These are phyloP conservation scores for Ennomos erosarius DNA, from an alignment of 2,888 invertebrate species.

Conservation along the genomic window DNA sequence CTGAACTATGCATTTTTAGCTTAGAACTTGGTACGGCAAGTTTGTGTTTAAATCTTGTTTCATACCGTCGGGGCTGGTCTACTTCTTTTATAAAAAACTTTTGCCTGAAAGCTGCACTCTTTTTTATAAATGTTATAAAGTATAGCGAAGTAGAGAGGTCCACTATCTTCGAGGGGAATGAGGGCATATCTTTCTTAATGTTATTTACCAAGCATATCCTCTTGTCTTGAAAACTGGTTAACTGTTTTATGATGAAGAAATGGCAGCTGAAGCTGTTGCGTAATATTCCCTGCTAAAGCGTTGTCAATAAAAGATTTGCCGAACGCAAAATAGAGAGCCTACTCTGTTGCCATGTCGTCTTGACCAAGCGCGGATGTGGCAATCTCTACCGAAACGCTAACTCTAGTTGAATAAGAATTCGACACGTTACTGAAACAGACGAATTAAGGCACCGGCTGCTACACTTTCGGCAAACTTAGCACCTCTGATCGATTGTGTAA, in stretches of 20 bases:
- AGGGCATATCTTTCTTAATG: no score
- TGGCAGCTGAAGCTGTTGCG: neutral
- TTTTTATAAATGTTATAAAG: no score
- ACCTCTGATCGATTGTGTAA: conserved; percentile 55
- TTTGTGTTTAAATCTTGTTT: no score
- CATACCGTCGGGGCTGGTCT: no score
- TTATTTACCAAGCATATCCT: no score
- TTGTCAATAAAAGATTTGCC: conserved; percentile 26
- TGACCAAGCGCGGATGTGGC: conserved; percentile 17
- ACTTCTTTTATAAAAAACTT: no score
- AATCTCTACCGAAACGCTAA: conserved; percentile 28
- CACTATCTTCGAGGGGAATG: no score
- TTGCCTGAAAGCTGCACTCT: no score
- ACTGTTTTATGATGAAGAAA: neutral
- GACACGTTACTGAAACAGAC: conserved; percentile 25
- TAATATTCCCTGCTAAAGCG: conserved; percentile 22
- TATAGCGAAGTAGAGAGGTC: no score
- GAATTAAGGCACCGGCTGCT: conserved; percentile 18
- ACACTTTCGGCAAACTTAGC: conserved; percentile 28
- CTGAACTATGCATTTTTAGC: no score
- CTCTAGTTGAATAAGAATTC: conserved; percentile 29
- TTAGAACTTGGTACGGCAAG: no score
- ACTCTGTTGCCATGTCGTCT: conserved; percentile 22
- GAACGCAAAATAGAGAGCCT: conserved; percentile 37
- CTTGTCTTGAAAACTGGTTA: no score